These are phyloP conservation scores for Temnothorax nylanderi DNA, from an alignment of 1,140 invertebrate species.

Conservation along the genomic window DNA sequence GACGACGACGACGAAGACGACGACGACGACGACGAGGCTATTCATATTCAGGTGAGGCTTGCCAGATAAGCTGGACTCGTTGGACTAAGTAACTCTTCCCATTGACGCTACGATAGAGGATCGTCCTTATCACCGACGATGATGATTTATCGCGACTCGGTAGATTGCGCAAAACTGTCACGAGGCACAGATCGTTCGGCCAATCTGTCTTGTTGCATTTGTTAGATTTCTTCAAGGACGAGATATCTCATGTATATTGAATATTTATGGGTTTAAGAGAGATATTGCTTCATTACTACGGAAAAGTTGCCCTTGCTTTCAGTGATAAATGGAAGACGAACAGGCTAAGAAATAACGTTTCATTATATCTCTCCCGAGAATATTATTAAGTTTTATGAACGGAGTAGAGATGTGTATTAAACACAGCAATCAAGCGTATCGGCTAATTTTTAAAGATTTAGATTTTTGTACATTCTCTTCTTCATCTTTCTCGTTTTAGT, in stretches of 20 bases:
- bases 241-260: background rate
- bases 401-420: background rate
- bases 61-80: slow-evolving; percentile 16
- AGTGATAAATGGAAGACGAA: slow-evolving; percentile 11
- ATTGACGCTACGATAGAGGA: slow-evolving; percentile 26
- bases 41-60: slow-evolving; percentile 72
- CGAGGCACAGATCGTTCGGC: background rate
- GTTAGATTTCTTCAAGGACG: background rate
- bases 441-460: background rate
- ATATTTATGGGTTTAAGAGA: slow-evolving; percentile 35
- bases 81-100: slow-evolving; percentile 39
- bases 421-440: background rate
- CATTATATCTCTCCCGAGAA: background rate
- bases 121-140: slow-evolving; percentile 4
- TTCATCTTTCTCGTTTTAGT: background rate
- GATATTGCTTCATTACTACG: background rate
- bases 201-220: background rate
- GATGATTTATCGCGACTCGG: slow-evolving; percentile 34
- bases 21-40: slow-evolving; percentile 63
- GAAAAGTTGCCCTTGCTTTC: slow-evolving; percentile 1
- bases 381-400: background rate
- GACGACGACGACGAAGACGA: slow-evolving; percentile 29
- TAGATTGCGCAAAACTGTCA: slow-evolving; percentile 9
- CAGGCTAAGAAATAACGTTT: background rate
- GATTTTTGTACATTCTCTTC: background rate